phyloP scores from a whole-genome alignment of 1,140 invertebrate genomes.

The Lamellibrachia luymesi region DNA sequence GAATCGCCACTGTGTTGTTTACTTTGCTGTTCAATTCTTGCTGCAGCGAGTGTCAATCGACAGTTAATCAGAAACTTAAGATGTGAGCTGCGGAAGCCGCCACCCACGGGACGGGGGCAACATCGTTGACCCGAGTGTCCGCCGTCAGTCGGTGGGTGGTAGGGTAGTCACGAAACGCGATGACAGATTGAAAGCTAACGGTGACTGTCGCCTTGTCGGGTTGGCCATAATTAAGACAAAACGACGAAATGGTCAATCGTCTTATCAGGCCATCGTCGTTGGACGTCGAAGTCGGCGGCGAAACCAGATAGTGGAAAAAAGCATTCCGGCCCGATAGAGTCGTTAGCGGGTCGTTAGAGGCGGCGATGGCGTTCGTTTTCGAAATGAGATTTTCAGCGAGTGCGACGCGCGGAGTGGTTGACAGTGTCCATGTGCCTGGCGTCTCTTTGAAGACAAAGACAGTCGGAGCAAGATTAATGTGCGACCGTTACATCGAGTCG shows the following conservation, averaged over 20 bases:
- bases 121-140: neutral
- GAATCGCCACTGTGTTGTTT: neutral
- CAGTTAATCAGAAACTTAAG: neutral
- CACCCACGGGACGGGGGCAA: neutral
- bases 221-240: neutral
- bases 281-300: neutral
- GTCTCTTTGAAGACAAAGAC: neutral
- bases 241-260: neutral
- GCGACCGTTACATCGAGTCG: neutral
- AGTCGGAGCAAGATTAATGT: neutral
- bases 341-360: neutral
- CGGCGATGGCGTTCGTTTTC: neutral
- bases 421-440: neutral
- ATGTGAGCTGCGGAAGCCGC: neutral
- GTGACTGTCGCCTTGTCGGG: neutral
- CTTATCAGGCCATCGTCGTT: neutral
- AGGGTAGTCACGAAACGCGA: neutral
- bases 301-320: neutral
- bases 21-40: neutral
- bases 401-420: neutral
- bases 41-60: neutral
- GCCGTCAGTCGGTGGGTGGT: neutral
- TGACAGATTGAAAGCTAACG: neutral
- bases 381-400: slow-evolving; percentile 1
- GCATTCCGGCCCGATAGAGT: neutral